Conservation (phyloP, 1,140 invertebrate species). For the Drosophila quadrilineata region DNA sequence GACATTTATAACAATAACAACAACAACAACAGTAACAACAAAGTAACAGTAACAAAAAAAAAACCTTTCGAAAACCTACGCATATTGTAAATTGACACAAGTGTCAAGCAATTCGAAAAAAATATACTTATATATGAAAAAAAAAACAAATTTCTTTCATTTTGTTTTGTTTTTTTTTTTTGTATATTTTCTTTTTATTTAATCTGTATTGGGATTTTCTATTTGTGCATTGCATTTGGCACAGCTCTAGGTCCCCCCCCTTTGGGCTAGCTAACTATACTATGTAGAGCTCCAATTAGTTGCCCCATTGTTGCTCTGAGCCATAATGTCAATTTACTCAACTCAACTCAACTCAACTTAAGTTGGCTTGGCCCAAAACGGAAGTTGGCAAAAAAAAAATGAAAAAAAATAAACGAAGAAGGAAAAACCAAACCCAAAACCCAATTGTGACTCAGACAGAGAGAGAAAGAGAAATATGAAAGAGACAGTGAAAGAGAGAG, state of each 20-base stretch:
- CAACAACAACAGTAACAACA: slow-evolving; percentile 2
- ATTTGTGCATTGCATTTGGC: slow-evolving; percentile 63
- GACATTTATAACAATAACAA: slow-evolving; percentile 59
- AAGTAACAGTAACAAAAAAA: slow-evolving; percentile 24
- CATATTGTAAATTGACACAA: slow-evolving; percentile 76
- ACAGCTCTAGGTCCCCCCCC: slow-evolving; percentile 17
- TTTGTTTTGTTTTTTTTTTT: slow-evolving; percentile 24
- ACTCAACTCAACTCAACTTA: too few relatives aligned
- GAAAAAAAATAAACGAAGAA: too few relatives aligned
- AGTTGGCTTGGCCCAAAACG: slow-evolving; percentile 55
- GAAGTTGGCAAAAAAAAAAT: slow-evolving; percentile 76
- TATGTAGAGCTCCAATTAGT: slow-evolving; percentile 66
- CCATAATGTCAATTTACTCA: slow-evolving; percentile 73
- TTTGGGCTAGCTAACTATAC: slow-evolving; percentile 53
- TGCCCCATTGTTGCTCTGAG: slow-evolving; percentile 67
- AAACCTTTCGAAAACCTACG: slow-evolving; percentile 58
- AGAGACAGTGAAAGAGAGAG: not conserved
- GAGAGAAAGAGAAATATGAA: not conserved
- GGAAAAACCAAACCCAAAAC: slow-evolving; percentile 71
- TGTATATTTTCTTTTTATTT: slow-evolving; percentile 26
- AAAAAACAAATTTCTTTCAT: slow-evolving; percentile 43
- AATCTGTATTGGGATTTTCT: slow-evolving; percentile 62
- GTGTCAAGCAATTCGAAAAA: slow-evolving; percentile 39
- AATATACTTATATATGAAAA: not conserved
- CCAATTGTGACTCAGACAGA: slow-evolving; percentile 57